Percentiles rank a stretch among this genome's conserved stretches.
Conservation (phyloP, 2,888 invertebrate species). For the Rutpela maculata region DNA sequence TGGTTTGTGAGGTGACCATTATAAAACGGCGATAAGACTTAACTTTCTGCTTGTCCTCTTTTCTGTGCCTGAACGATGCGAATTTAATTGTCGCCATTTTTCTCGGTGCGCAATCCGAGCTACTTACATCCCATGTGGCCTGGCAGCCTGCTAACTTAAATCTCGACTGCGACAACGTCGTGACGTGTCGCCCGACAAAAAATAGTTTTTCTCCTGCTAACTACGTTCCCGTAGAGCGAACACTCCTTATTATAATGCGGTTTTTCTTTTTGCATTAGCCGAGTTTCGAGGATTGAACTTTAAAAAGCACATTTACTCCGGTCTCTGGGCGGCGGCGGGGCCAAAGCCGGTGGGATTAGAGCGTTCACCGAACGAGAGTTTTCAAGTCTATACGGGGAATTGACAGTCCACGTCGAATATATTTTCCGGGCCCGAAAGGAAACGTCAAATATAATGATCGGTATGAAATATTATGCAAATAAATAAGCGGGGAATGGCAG, state of each 20-base stretch:
- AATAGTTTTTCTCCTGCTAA: background rate
- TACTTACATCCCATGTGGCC: too few species aligned
- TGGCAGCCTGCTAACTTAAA: background rate
- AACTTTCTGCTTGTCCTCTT: too few species aligned
- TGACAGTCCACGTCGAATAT: slow-evolving; percentile 35
- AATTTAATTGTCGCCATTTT: too few species aligned
- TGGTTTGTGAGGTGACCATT: too few species aligned
- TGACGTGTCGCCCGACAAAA: background rate
- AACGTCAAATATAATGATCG: slow-evolving; percentile 46
- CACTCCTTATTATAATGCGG: slow-evolving; percentile 45
- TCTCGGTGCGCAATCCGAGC: too few species aligned
- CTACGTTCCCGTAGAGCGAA: slow-evolving; percentile 3
- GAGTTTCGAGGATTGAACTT: slow-evolving; percentile 40
- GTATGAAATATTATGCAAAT: slow-evolving; percentile 37
- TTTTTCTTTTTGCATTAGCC: slow-evolving; percentile 27
- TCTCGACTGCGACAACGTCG: background rate
- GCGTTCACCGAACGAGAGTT: slow-evolving; percentile 25
- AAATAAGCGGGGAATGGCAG: slow-evolving; percentile 23
- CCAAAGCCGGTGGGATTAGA: slow-evolving; percentile 33
- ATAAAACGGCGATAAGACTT: too few species aligned
- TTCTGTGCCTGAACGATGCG: too few species aligned
- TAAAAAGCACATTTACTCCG: slow-evolving; percentile 41
- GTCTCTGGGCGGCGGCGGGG: slow-evolving; percentile 14
- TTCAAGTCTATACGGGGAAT: slow-evolving; percentile 34
- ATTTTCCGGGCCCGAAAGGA: slow-evolving; percentile 23